Base-by-base conservation (phyloP, 37 sponge, comb jelly and placozoan species). In the Eunapius fragilis region DNA sequence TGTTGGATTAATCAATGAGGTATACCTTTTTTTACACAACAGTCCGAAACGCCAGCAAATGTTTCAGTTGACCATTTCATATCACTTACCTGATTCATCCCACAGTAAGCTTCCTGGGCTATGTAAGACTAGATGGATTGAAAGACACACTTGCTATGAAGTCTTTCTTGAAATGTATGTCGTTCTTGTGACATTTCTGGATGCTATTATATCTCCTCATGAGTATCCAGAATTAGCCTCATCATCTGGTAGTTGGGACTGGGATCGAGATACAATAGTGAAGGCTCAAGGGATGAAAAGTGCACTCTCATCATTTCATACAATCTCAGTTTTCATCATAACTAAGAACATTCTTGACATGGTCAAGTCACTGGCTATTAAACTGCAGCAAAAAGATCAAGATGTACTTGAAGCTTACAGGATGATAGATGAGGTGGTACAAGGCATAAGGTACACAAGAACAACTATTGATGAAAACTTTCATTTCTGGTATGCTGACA, bases 121-220 rank as follows among this genome's bases (percentile, higher is more conserved):
- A 67, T 88, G 83, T 17, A 87, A 87, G 67, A 87, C 87, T 31
- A 34, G 89, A 74, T 88, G 89, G 77, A 77, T 74, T 27, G 89
- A 88, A 34, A 58, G 89, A 41, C 84, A 85, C 79, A 88, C 84
- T 12, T 87, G 89, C 75, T 85, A 86, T 49, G 83, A 88, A 26
- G 89, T 76, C 31, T 87, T 85, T 78, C 45, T 82, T 30, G 78
- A 88, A 34, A 26, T 88, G 25, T 88, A 87, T 47, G 31, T 37
- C 72, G 67, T 36, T 68, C 45, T 87, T 48, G 35, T 88, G 31
- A 87, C 78, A 32, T 88, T 73, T 70, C 38, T 84, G 41, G 41
- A 41, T 41, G 41, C 41, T 41, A 41, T 41, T 41, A 41, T 41
- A 41, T 41, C 41, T n/a, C n/a, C n/a, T n/a, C n/a, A n/a, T n/a